Evolutionary conservation across 2,888 invertebrate genomes (phyloP).

Genomic region (Calameuta pallipes): DNA sequence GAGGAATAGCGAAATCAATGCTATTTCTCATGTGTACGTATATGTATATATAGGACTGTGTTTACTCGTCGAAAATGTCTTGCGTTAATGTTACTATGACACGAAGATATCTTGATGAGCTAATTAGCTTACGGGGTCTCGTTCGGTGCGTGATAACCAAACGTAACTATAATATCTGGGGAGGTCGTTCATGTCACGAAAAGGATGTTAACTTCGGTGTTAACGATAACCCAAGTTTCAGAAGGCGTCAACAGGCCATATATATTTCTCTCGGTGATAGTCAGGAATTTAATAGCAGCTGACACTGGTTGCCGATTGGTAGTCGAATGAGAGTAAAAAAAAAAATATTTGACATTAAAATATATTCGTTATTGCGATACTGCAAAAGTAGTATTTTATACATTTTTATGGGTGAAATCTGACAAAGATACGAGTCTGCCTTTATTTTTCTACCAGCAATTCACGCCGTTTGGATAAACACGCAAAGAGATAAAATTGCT

Average conservation of each 20-base stretch:
- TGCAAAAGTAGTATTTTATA: background rate
- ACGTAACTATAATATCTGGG: slow-evolving; percentile 25
- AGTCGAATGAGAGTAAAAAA: background rate
- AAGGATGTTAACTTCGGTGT: slow-evolving; percentile 30
- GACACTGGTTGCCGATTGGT: background rate
- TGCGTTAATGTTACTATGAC: background rate
- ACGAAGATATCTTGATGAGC: slow-evolving; percentile 23
- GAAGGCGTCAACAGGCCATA: background rate
- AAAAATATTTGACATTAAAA: background rate
- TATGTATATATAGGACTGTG: background rate
- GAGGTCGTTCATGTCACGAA: slow-evolving; percentile 34
- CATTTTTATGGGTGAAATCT: background rate
- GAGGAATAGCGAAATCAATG: background rate
- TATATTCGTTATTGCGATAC: background rate
- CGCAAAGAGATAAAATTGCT: background rate
- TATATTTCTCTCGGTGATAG: background rate
- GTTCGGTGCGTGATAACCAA: slow-evolving; percentile 28
- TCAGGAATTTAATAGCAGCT: background rate
- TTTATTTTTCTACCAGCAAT: background rate
- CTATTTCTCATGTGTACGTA: background rate
- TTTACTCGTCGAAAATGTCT: background rate
- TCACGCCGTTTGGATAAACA: background rate
- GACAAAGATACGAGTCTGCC: background rate
- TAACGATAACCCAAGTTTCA: background rate
- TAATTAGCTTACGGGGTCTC: slow-evolving; percentile 31